Base-by-base conservation (phyloP, 2,797 vertebrate genomes). In the Sarcoramphus papa region DNA sequence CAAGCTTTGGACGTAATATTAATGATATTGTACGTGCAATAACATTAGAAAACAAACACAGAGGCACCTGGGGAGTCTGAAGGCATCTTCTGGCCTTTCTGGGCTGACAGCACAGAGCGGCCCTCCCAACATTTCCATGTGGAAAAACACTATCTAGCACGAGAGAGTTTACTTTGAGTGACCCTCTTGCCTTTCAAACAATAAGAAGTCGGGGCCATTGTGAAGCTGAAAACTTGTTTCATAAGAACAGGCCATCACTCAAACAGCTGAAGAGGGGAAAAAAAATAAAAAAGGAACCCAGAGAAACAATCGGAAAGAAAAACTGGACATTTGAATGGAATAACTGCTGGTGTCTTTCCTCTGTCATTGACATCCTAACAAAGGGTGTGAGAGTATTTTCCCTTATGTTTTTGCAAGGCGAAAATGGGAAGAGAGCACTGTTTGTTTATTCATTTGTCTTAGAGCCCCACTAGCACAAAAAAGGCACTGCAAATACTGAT, bases 1-100 rank as follows among this genome's bases (percentile, higher is more conserved):
- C 87, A 93, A 88, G 47, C 69, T 84, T 94, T 78, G 92, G 84
- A 93, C 91, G n/a, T 70, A 89, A 54, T 95, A 95, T 93, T 96
- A 95, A 97, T 92, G 79, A 90, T 79, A 83, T 8, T 90, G 54
- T 76, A 62, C 57, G 57, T 64, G 64, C 60, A 84, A 8, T 80
- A 94, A 91, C 83, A 75, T 94, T 90, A 87, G 77, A 93, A 96
- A 96, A 93, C 88, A 96, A 95, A 97, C 94, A 96, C 47, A 92
- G 75, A 88, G 68, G 67, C 67, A 95, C 81, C 64, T 95, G 86
- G 92, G 91, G 86, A 94, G 60, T 91, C 80, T 91, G 91, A 94
- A 95, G 88, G 91, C 85, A 93, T 97, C 95, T 95, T 86, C 81
- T 92, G 72, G 86, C 70, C 85, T 51, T 93, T 76, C 73, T 74